phyloP scores from a whole-genome alignment of 1,140 invertebrate genomes.

The Oryctes rhinoceros region DNA sequence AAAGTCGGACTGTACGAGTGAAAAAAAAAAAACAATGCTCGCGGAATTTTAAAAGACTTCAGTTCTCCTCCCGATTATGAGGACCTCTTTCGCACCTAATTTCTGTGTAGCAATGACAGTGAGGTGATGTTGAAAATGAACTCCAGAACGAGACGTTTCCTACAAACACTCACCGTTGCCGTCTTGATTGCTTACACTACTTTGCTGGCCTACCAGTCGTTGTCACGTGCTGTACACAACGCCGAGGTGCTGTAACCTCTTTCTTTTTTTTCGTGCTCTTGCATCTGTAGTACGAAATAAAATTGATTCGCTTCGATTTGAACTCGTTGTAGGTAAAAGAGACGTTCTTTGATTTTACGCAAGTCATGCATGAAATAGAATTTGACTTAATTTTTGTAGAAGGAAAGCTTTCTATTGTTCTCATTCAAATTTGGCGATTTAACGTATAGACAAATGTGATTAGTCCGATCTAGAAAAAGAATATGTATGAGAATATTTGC shows the following conservation, averaged over 20 bases:
- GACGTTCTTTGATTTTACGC: not conserved
- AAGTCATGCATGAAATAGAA: too few relatives aligned
- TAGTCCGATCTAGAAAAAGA: too few relatives aligned
- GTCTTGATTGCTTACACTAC: constrained; percentile 67
- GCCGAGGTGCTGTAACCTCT: constrained; percentile 40
- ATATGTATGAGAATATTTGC: too few relatives aligned
- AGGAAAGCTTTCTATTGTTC: not conserved
- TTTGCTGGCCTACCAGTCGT: constrained; percentile 69
- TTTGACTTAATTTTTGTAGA: not conserved
- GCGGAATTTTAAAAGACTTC: not conserved
- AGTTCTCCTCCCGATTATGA: not conserved
- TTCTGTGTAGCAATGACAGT: constrained; percentile 29
- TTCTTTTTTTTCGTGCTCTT: constrained; percentile 22
- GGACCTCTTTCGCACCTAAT: not conserved
- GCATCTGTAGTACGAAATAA: not conserved
- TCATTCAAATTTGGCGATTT: too few relatives aligned
- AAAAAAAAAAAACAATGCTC: not conserved
- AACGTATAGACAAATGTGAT: too few relatives aligned
- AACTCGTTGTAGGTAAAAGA: constrained; percentile 10
- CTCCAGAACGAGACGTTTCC: constrained; percentile 51
- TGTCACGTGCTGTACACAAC: constrained; percentile 49
- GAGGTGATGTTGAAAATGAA: constrained; percentile 53
- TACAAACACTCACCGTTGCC: constrained; percentile 55
- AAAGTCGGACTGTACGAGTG: not conserved
- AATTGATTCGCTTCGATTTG: constrained; percentile 9